Base-by-base conservation (phyloP, 2,113 vertebrate species). In the Leiothrix lutea region DNA sequence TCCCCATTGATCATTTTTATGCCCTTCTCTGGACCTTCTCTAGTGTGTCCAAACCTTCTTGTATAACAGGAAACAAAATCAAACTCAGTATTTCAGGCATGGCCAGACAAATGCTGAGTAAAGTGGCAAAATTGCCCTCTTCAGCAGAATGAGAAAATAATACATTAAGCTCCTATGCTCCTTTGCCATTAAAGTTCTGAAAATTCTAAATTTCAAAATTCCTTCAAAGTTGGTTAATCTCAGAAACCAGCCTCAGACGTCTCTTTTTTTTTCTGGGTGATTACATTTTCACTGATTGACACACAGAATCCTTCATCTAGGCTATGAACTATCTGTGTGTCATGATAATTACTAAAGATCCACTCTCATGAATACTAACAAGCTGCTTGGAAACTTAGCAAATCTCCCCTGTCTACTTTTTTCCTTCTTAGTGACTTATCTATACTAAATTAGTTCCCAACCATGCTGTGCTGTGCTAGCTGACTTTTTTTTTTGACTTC, bases 211-310 rank as follows among this genome's bases (percentile, higher is more conserved):
- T 28, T 91, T 95, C 53, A 78, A 93, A 97, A 93, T 78, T 95
- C 74, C 80, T 94, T 95, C 86, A 69, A 14, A 94, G 12, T 29
- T 75, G 66, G 36, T 94, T 97, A 95, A 97, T 96, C 94, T 84
- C 86, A 83, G 93, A 82, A 94, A 88, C 53, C 72, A 82, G 89
- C 14, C 80, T 81, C 31, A 95, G 91, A 94, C 70, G 80, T 65
- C 38, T 87, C 85, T 92, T 95, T 64, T 97, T 97, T 97, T 97
- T 83, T 6, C 28, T 50, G 2, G n/a, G 44, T 91, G 83, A 97
- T 96, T 96, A 93, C 12, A 61, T 58, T 94, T 90, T 54, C 80
- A 48, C 29, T 87, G 97, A 97, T 61, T 97, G 97, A 97, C 95
- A 86, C 54, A 51, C 54, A 94, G 87, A 94, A 97, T 95, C 89